Evolutionary conservation across 2,113 vertebrate species (phyloP).

Genomic region (Benitochromis conjunctus): DNA sequence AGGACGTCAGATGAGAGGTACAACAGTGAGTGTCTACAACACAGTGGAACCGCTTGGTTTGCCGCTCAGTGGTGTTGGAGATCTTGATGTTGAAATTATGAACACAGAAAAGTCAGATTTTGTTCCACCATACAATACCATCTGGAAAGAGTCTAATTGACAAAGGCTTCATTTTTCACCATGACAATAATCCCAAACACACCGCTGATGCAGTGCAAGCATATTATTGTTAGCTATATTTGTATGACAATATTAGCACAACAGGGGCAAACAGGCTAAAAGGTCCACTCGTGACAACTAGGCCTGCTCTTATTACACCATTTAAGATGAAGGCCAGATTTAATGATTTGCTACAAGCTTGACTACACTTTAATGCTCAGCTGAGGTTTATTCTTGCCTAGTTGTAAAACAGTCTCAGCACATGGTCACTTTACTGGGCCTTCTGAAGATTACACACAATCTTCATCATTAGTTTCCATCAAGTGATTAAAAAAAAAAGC

Average conservation of each 20-base stretch:
- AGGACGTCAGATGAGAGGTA: background rate
- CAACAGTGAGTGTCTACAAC: background rate
- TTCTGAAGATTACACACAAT: background rate
- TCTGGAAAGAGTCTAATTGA: background rate
- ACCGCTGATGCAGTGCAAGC: background rate
- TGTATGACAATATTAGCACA: background rate
- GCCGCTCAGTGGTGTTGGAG: background rate
- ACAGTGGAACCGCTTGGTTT: background rate
- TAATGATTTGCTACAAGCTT: background rate
- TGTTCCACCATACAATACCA: background rate
- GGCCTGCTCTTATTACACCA: fast-evolving
- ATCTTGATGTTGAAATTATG: background rate
- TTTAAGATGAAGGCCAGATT: background rate
- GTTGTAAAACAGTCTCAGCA: background rate
- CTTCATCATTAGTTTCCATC: background rate
- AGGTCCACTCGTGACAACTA: background rate
- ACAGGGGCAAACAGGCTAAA: background rate
- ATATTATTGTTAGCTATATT: background rate
- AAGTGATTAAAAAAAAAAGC: background rate
- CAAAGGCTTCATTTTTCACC: background rate
- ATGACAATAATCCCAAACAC: background rate
- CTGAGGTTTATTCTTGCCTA: background rate
- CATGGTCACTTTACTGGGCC: background rate
- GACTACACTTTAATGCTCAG: background rate
- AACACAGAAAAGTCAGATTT: background rate